These are phyloP conservation scores for Rousettus madagascariensis DNA, from an alignment of 2,797 vertebrate genomes.

Conservation along the genomic window DNA sequence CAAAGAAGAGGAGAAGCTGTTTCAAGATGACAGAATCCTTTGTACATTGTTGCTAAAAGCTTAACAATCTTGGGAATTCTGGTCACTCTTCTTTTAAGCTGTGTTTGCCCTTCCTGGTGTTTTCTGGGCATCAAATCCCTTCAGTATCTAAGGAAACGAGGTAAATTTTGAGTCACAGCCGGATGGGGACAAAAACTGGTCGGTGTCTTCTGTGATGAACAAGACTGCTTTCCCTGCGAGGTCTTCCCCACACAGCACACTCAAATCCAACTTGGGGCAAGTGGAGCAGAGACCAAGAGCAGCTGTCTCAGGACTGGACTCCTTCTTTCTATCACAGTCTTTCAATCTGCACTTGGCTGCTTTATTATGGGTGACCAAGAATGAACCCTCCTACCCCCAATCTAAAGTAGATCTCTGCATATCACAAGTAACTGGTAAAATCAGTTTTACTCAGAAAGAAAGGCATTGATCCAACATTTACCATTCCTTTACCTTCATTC, in stretches of 20 bases:
- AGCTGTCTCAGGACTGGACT: background rate
- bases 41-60: background rate
- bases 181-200: background rate
- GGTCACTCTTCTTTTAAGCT: background rate
- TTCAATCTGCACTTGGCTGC: background rate
- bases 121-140: background rate
- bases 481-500: background rate
- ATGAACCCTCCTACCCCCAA: background rate
- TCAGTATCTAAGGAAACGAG: slow-evolving; percentile 35
- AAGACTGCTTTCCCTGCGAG: background rate
- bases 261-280: background rate
- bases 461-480: background rate
- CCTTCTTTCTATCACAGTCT: background rate
- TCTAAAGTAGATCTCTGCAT: background rate
- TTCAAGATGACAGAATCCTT: background rate
- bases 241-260: background rate
- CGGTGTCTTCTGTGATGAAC: background rate
- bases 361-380: background rate
- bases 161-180: slow-evolving; percentile 27
- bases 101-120: background rate
- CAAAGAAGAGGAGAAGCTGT: background rate
- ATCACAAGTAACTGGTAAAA: slow-evolving; percentile 6
- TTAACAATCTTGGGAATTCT: background rate
- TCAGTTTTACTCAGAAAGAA: background rate
- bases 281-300: background rate